Evolutionary conservation across 2,797 vertebrate species (phyloP), one percentile per base, ranked within the genome.

Genomic region (Spheniscus humboldti): DNA sequence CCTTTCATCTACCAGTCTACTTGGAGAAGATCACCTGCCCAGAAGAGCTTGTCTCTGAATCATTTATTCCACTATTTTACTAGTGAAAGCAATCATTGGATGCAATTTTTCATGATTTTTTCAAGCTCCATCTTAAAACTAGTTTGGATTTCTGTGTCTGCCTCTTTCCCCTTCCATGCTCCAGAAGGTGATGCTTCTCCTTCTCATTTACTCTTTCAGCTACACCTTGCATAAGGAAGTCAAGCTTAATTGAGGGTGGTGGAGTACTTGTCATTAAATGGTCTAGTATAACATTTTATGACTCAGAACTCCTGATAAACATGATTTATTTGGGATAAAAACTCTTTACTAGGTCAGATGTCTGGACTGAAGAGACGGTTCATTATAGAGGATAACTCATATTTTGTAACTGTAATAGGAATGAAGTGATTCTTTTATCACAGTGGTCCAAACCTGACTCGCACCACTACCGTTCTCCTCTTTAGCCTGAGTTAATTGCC

Each of bases 351-450:
- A 69, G 91, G 91, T 84, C 81, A 96, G 79, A 83, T 90, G 57
- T 90, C 89, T 94, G 76, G 35, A 86, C 33, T 94, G 94, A 96
- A 95, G 62, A 94, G 85, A 92, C 52, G 90, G 87, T 88, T 90
- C 62, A 86, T 91, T 94, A 78, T 7, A 78, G 30, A 91, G 57
- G 52, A 90, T 81, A 85, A 75, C 57, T 95, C 66, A 50, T 77
- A 83, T 94, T 96, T 94, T 79, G 81, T 50, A 47, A 59, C 43
- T 52, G 78, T 78, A 92, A 88, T 53, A 83, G 66, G 47, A 92
- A 92, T 28, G 18, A 69, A 77, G 78, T 7, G 11, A 75, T 92
- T 83, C 68, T 95, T 92, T 88, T 78, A 89, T 55, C 63, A 48
- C 3, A 81, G 87, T 66, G 27, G 47, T 86, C 91, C 59, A 73